These are phyloP conservation scores for Diaprepes abbreviatus DNA, from an alignment of 2,888 invertebrate genomes.

Conservation along the genomic window DNA sequence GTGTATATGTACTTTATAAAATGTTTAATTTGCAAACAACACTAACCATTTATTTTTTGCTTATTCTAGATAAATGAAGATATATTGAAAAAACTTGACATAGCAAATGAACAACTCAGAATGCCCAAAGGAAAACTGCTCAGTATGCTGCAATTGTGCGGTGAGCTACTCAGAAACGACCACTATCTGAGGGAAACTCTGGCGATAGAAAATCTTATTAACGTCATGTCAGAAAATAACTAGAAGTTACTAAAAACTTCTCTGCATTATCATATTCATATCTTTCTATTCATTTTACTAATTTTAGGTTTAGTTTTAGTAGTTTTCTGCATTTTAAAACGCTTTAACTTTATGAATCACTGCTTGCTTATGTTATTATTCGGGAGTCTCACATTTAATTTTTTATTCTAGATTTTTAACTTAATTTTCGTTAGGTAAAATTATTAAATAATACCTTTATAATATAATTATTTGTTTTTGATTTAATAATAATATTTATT, in stretches of 20 bases:
- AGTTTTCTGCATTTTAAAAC: neutral
- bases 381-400: neutral
- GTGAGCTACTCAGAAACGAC: slow-evolving; percentile 78
- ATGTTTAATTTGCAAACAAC: too few species aligned
- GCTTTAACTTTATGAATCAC: neutral
- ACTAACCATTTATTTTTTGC: too few species aligned
- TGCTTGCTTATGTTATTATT: neutral
- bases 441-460: too few species aligned
- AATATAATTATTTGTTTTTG: too few species aligned
- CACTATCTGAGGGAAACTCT: slow-evolving; percentile 82
- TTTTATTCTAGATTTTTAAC: slow-evolving; percentile 4
- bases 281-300: neutral
- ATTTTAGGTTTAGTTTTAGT: neutral
- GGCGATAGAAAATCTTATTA: slow-evolving; percentile 85
- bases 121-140: slow-evolving; percentile 75
- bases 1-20: too few species aligned
- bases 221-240: slow-evolving; percentile 81
- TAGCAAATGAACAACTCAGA: slow-evolving; percentile 82
- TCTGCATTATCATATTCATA: neutral
- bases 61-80: slow-evolving; percentile 78
- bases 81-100: slow-evolving; percentile 73
- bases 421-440: too few species aligned
- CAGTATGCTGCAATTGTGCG: slow-evolving; percentile 75
- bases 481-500: too few species aligned
- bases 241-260: slow-evolving; percentile 63